Evolutionary conservation across 2,888 invertebrate species (phyloP), one percentile per base, ranked within the genome.

Genomic region (Metopia argyrocephala): DNA sequence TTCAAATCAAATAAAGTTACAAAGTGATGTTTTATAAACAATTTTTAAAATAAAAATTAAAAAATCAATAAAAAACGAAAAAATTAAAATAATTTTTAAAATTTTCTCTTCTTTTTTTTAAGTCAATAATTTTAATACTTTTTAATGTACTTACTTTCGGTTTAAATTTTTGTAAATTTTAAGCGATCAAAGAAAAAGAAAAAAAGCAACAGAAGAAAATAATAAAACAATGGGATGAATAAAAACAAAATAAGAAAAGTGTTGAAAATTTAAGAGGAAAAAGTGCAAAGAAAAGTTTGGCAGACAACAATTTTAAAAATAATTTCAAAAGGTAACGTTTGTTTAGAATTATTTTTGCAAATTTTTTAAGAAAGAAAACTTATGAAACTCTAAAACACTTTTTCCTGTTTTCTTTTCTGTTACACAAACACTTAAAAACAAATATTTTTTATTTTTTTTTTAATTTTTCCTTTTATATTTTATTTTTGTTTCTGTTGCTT

Each of bases 1-100:
- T 86, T 87, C 84, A 88, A 88, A 89, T 89, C 88, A 88, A 88
- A 88, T 87, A 84, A n/a, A 87, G 86, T 88, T 88, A 89, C 88
- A 85, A 88, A 89, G 88, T 88, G 88, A 88, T 88, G 87, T 87
- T 89, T 85, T 84, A 83, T 83, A 82, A 82, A 81, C 76, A 61
- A 81, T 81, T 78, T 61, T 52, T 74, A 76, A 73, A 66, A 74
- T 73, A 70, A 45, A 45, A 25, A 23, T 54, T 25, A 54, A 15
- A 23, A 27, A 31, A 38, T 38, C 9, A 38, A 38, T 38, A 38
- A 9, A 38, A 12, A 38, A 31, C 9, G 3, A 38, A 31, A 38
- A 1, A 38, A 31, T 12, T 15, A 38, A 38, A 12, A 12, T 66
- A 54, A 50, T 73, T 18, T 46, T 79, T 66, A 52, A 68, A 12